A percentile compares a stretch with the other conserved stretches of the same genome.
These are phyloP conservation scores for Drosophila saltans DNA, from an alignment of 1,140 invertebrate genomes.

Conservation along the genomic window DNA sequence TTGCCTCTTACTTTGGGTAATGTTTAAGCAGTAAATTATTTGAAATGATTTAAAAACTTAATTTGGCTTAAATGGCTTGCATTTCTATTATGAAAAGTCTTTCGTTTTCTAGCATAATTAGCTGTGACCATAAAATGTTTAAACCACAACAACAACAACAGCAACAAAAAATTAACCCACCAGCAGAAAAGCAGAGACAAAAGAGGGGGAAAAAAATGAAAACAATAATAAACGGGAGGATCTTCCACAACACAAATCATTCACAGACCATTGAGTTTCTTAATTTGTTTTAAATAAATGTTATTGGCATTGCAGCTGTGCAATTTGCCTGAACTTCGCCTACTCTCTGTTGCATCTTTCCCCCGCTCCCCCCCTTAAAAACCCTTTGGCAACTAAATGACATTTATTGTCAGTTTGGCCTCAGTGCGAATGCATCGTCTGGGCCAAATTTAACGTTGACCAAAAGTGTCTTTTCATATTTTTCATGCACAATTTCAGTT, in stretches of 20 bases:
- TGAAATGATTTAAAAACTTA: no score
- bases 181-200: neutral
- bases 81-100: neutral
- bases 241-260: constrained; percentile 51
- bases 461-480: constrained; percentile 76
- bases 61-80: no score
- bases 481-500: constrained; percentile 72
- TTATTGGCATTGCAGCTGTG: constrained; percentile 66
- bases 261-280: constrained; percentile 58
- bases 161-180: neutral
- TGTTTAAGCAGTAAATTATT: no score
- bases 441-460: constrained; percentile 42
- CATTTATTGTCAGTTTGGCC: constrained; percentile 73
- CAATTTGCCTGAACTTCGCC: constrained; percentile 25
- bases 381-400: constrained; percentile 63
- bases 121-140: neutral
- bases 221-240: neutral
- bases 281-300: constrained; percentile 78
- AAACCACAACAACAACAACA: neutral
- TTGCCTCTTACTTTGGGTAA: no score
- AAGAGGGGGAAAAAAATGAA: neutral
- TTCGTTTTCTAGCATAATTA: neutral
- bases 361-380: no score
- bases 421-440: constrained; percentile 16
- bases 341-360: neutral